phyloP scores from a whole-genome alignment of 1,140 invertebrate species.

The Saxidomus purpurata region DNA sequence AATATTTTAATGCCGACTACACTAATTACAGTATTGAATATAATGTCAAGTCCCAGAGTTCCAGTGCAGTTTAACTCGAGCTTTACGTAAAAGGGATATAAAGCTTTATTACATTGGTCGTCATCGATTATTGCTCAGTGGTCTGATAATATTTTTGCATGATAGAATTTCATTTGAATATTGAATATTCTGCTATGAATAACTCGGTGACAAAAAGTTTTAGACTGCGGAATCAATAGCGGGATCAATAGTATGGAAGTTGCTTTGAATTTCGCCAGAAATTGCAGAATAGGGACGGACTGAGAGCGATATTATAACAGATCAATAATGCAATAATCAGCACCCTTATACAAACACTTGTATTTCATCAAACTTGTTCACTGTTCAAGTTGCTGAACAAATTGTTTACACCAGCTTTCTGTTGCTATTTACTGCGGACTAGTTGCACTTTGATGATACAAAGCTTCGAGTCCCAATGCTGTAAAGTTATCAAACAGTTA shows the following conservation, averaged over 20 bases:
- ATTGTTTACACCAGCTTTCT: too few relatives aligned
- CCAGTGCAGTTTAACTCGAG: not conserved
- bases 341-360: not conserved
- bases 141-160: slow-evolving; percentile 39
- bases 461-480: too few relatives aligned
- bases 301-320: not conserved
- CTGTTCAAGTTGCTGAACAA: too few relatives aligned
- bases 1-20: slow-evolving; percentile 47
- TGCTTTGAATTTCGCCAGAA: slow-evolving; percentile 35
- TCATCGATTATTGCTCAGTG: slow-evolving; percentile 11
- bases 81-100: not conserved
- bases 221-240: slow-evolving; percentile 36
- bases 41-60: not conserved
- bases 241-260: slow-evolving; percentile 44
- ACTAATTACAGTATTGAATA: slow-evolving; percentile 40
- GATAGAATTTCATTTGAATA: slow-evolving; percentile 60
- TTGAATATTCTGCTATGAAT: slow-evolving; percentile 55
- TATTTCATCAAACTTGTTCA: too few relatives aligned
- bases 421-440: too few relatives aligned
- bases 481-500: too few relatives aligned
- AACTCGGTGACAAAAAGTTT: slow-evolving; percentile 2
- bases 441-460: too few relatives aligned
- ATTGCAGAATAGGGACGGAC: slow-evolving; percentile 4
- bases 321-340: slow-evolving; percentile 25
- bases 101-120: not conserved